These are phyloP conservation scores for Charadrius vociferus DNA, from an alignment of 2,113 vertebrate genomes.

Conservation along the genomic window DNA sequence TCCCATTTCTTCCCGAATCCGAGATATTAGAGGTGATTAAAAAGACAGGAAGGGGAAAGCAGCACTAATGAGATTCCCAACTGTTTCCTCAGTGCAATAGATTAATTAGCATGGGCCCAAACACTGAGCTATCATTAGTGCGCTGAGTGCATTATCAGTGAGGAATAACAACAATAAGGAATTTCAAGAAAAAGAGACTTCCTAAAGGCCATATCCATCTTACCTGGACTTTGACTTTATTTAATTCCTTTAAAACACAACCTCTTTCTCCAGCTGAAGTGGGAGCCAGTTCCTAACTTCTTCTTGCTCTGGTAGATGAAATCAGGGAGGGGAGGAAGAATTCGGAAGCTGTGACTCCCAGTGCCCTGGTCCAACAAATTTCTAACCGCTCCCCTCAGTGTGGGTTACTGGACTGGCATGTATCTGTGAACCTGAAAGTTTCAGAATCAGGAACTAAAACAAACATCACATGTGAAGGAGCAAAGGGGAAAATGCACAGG, in stretches of 20 bases:
- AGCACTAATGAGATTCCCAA: not conserved
- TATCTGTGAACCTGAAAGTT: not conserved
- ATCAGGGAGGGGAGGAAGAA: not conserved
- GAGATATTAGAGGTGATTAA: not conserved
- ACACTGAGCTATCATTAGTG: not conserved
- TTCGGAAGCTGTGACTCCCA: not conserved
- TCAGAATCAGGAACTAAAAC: not conserved
- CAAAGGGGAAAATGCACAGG: not conserved
- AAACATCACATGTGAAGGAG: not conserved
- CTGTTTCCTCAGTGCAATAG: not conserved
- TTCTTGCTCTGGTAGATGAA: not conserved
- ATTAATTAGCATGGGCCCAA: not conserved
- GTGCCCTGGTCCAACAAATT: not conserved
- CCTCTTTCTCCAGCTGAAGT: not conserved
- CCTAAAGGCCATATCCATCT: not conserved
- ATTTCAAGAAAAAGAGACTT: not conserved
- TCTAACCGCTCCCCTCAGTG: not conserved
- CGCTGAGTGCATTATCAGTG: not conserved
- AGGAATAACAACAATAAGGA: not conserved
- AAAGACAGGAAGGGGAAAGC: not conserved
- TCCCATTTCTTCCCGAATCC: not conserved
- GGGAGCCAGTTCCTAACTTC: not conserved
- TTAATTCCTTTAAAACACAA: not conserved
- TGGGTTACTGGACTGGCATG: not conserved
- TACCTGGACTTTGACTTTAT: not conserved